phyloP scores from a whole-genome alignment of 2,888 invertebrate species.

The Apamea crenata region DNA sequence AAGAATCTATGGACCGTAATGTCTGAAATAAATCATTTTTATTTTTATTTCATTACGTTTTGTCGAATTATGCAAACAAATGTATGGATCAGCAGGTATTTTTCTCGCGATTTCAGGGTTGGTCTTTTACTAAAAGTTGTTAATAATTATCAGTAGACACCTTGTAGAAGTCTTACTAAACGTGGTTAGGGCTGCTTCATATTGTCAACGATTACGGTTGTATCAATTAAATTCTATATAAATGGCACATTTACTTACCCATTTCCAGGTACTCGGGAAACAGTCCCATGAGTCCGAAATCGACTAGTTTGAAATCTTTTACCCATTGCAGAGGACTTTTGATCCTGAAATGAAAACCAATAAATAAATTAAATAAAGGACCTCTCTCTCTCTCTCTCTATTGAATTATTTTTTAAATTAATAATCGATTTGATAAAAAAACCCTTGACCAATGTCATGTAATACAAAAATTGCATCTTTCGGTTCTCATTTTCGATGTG shows the following conservation, averaged over 20 bases:
- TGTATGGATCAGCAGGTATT: not conserved
- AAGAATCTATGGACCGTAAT: no score
- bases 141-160: not conserved
- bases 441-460: not conserved
- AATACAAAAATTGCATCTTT: not conserved
- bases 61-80: no score
- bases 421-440: not conserved
- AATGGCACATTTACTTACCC: conserved; percentile 91
- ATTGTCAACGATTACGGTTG: not conserved
- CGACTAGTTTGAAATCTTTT: conserved; percentile 96
- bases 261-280: conserved; percentile 99
- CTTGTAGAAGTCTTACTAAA: not conserved
- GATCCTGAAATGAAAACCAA: conserved; percentile 77
- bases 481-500: not conserved
- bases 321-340: conserved; percentile 94
- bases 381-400: not conserved
- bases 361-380: not conserved
- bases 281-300: conserved; percentile 96
- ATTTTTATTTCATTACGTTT: no score
- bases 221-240: not conserved
- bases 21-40: no score
- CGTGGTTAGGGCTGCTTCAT: no score
- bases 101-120: not conserved
- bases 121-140: not conserved
- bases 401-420: not conserved